phyloP scores from a whole-genome alignment of 2,113 vertebrate genomes.

The Heptranchias perlo region DNA sequence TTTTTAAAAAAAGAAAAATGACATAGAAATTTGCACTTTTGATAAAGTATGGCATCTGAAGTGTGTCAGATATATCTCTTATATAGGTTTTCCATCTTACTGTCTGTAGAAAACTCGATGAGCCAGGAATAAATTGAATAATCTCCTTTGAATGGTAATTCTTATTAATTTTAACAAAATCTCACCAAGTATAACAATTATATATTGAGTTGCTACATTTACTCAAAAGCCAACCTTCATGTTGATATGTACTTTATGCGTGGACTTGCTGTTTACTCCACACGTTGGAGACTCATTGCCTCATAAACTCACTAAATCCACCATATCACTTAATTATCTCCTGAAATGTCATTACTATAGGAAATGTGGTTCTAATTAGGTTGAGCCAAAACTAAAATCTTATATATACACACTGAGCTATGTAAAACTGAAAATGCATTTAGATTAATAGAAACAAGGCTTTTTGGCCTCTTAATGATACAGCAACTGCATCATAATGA shows the following conservation, averaged over 20 bases:
- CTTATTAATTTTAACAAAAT: neutral
- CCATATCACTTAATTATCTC: neutral
- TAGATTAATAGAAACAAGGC: neutral
- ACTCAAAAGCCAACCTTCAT: neutral
- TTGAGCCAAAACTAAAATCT: neutral
- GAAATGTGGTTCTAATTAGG: neutral
- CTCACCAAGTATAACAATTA: neutral
- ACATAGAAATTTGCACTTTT: neutral
- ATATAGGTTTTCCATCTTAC: neutral
- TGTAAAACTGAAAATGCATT: neutral
- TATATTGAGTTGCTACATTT: neutral
- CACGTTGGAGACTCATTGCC: neutral
- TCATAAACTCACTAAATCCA: neutral
- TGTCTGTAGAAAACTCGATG: neutral
- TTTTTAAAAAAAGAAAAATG: neutral
- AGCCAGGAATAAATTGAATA: neutral
- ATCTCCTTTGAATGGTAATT: neutral
- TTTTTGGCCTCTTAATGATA: neutral
- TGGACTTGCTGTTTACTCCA: neutral
- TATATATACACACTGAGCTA: neutral
- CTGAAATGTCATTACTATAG: neutral
- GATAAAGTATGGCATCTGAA: neutral
- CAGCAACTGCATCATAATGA: neutral
- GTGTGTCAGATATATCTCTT: neutral
- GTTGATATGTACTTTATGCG: neutral